Conservation (phyloP, 2,113 vertebrate species). For the Columba livia region DNA sequence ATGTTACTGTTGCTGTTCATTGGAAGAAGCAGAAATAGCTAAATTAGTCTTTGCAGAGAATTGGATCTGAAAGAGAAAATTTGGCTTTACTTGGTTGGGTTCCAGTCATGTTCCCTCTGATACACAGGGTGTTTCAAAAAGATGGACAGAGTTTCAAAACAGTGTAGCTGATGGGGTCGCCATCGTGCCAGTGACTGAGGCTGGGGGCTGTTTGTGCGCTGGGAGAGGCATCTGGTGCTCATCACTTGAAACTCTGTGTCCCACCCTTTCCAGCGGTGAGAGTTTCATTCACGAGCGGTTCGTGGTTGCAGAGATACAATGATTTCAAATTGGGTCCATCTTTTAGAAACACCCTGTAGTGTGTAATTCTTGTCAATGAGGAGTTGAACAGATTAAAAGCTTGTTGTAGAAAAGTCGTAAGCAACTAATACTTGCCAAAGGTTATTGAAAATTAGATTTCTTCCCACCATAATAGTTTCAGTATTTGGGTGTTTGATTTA, state of each 20-base stretch:
- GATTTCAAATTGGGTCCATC: too few species aligned
- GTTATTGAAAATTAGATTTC: background rate
- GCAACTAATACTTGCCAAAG: background rate
- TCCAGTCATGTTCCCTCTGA: background rate
- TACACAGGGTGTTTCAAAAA: too few species aligned
- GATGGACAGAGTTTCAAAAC: too few species aligned
- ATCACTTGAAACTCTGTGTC: too few species aligned
- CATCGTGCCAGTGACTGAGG: too few species aligned
- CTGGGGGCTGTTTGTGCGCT: too few species aligned
- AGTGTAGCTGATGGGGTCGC: too few species aligned
- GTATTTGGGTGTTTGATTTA: background rate
- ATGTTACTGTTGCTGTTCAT: background rate
- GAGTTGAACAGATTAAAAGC: background rate
- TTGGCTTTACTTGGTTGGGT: background rate
- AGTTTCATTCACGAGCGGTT: too few species aligned
- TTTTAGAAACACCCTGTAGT: too few species aligned
- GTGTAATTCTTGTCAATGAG: background rate
- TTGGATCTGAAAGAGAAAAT: background rate
- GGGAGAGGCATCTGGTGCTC: too few species aligned
- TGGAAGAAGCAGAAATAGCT: background rate
- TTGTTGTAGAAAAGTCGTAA: background rate
- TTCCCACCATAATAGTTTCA: background rate
- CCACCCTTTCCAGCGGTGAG: too few species aligned
- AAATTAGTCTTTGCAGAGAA: background rate
- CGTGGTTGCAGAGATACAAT: too few species aligned